Evolutionary conservation across 1,140 invertebrate species (phyloP).

Genomic region (Lithobius niger): DNA sequence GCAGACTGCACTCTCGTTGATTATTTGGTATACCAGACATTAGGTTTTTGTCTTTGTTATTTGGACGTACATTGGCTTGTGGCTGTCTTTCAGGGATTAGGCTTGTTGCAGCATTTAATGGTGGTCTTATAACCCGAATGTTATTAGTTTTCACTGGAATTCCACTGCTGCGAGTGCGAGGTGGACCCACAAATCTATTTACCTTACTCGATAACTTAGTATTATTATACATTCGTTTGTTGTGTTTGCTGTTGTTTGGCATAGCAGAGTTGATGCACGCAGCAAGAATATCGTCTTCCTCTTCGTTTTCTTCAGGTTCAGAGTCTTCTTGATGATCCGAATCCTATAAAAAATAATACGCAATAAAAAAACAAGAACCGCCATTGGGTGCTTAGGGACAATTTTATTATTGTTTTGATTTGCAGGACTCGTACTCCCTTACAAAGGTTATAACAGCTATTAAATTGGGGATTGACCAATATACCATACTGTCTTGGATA

Average conservation of each 20-base stretch:
- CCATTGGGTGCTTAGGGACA: no score
- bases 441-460: background rate
- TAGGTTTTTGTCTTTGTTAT: background rate
- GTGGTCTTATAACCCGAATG: background rate
- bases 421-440: background rate
- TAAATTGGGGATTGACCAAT: background rate
- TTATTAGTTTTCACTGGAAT: slow-evolving; percentile 15
- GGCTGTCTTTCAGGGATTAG: background rate
- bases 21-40: background rate
- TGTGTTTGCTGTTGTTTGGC: slow-evolving; percentile 17
- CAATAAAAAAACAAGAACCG: background rate
- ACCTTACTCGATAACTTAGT: slow-evolving; percentile 9
- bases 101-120: slow-evolving; percentile 1
- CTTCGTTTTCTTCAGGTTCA: slow-evolving; percentile 29
- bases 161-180: slow-evolving; percentile 8
- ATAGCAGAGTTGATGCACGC: slow-evolving; percentile 33
- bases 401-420: background rate
- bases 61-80: background rate
- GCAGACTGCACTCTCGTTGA: background rate
- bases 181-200: slow-evolving; percentile 9
- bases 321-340: slow-evolving; percentile 20
- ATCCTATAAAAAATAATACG: background rate
- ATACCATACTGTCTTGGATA: background rate
- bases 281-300: slow-evolving; percentile 24
- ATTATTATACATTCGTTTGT: slow-evolving; percentile 9